Evolutionary conservation across 2,888 invertebrate genomes (phyloP).

Genomic region (Podabrus alpinus): DNA sequence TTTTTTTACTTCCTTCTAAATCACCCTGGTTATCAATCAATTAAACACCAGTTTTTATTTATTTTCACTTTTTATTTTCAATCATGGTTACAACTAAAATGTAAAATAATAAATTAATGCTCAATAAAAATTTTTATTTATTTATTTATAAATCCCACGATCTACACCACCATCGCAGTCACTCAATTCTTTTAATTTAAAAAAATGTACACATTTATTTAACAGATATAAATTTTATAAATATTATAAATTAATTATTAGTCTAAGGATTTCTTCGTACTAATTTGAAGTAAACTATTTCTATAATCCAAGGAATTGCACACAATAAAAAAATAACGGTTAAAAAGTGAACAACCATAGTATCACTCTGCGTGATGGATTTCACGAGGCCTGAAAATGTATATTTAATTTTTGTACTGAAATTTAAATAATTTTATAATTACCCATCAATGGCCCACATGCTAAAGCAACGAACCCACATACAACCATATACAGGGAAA

Average conservation of each 20-base stretch:
- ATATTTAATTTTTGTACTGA: slow-evolving; percentile 23
- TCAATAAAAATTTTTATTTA: too few relatives aligned
- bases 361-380: slow-evolving; percentile 66
- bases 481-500: slow-evolving; percentile 73
- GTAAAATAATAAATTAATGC: too few relatives aligned
- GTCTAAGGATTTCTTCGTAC: slow-evolving; percentile 8
- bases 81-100: too few relatives aligned
- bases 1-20: too few relatives aligned
- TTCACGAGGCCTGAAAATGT: slow-evolving; percentile 62
- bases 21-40: too few relatives aligned
- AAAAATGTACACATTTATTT: neutral
- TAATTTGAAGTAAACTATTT: slow-evolving; percentile 49
- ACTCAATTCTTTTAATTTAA: neutral
- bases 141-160: too few relatives aligned
- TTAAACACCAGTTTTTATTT: too few relatives aligned
- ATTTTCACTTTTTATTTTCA: too few relatives aligned
- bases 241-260: neutral
- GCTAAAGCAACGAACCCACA: slow-evolving; percentile 69
- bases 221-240: neutral
- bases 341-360: slow-evolving; percentile 69
- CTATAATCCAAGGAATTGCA: slow-evolving; percentile 70
- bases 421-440: slow-evolving; percentile 37
- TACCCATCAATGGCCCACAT: slow-evolving; percentile 72
- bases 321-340: slow-evolving; percentile 69
- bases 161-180: too few relatives aligned